Evolutionary conservation across 2,113 vertebrate genomes (phyloP).

Genomic region (Xiphias gladius): DNA sequence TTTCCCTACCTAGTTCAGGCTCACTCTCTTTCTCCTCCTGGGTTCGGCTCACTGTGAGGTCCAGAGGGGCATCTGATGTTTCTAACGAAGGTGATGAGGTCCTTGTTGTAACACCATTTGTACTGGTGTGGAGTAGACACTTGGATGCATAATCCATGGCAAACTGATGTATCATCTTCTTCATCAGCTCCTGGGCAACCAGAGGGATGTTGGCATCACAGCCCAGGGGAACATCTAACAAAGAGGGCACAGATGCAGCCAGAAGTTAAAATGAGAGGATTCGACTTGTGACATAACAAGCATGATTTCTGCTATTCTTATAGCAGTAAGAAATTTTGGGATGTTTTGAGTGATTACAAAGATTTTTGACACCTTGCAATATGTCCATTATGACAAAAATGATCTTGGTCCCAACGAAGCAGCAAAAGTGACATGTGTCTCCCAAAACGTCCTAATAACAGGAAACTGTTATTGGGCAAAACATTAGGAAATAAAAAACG

Average conservation of each 20-base stretch:
- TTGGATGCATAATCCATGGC: slow-evolving; percentile 98
- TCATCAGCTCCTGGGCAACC: slow-evolving; percentile 99
- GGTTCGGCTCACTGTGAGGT: slow-evolving; percentile 95
- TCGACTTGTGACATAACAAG: not conserved
- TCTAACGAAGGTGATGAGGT: slow-evolving; percentile 87
- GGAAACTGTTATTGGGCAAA: too few relatives aligned
- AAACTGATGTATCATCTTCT: slow-evolving; percentile 99
- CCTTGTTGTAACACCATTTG: slow-evolving; percentile 88
- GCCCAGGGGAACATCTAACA: slow-evolving; percentile 93
- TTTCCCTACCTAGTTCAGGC: slow-evolving; percentile 86
- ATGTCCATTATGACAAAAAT: too few relatives aligned
- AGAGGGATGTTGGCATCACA: slow-evolving; percentile 97
- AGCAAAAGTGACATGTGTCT: too few relatives aligned
- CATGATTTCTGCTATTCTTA: not conserved
- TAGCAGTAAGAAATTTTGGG: not conserved
- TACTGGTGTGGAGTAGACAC: slow-evolving; percentile 92
- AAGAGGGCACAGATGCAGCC: slow-evolving; percentile 41
- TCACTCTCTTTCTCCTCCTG: slow-evolving; percentile 85
- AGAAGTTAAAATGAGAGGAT: not conserved
- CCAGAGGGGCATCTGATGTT: slow-evolving; percentile 92
- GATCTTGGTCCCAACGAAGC: too few relatives aligned
- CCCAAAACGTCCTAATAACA: not conserved
- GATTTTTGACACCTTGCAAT: not conserved
- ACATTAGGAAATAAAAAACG: too few relatives aligned
- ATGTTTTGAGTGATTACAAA: not conserved